These are phyloP conservation scores for Phylloscopus trochiloides DNA, from an alignment of 2,113 vertebrate species.

Conservation along the genomic window DNA sequence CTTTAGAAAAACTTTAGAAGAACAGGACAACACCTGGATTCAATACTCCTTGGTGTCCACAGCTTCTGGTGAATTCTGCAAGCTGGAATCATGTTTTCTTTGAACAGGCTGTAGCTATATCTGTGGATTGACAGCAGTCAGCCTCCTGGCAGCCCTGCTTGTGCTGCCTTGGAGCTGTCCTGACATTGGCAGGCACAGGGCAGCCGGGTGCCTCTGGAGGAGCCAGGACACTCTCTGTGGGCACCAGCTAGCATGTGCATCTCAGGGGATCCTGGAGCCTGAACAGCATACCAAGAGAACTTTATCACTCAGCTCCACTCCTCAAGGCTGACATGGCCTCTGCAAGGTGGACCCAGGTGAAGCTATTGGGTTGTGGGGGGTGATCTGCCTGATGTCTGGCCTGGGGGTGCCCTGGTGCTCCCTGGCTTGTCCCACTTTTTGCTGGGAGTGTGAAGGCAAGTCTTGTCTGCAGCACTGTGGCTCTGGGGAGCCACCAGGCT, in stretches of 20 bases:
- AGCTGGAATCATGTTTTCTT: accelerated
- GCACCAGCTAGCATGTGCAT: accelerated
- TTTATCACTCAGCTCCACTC: accelerated
- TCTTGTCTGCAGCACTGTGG: not conserved
- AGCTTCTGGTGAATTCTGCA: not conserved
- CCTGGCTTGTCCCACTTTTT: not conserved
- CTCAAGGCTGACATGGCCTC: accelerated
- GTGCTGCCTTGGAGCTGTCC: not conserved
- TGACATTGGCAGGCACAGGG: accelerated
- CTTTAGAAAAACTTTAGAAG: no score
- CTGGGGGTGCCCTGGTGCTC: not conserved
- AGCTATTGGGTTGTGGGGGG: accelerated
- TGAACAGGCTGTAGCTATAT: not conserved
- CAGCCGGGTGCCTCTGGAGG: accelerated
- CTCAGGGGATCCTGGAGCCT: not conserved
- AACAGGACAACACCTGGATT: not conserved
- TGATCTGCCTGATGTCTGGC: not conserved
- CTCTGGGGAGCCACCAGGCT: not conserved
- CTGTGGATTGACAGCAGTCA: not conserved
- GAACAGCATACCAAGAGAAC: accelerated
- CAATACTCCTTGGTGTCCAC: not conserved
- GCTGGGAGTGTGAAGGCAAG: not conserved
- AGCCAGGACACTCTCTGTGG: accelerated
- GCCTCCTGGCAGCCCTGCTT: not conserved
- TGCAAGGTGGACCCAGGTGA: not conserved